Percentiles rank a stretch among this genome's conserved stretches.
These are phyloP conservation scores for Parnassius mnemosyne DNA, from an alignment of 2,888 invertebrate species.

Conservation along the genomic window DNA sequence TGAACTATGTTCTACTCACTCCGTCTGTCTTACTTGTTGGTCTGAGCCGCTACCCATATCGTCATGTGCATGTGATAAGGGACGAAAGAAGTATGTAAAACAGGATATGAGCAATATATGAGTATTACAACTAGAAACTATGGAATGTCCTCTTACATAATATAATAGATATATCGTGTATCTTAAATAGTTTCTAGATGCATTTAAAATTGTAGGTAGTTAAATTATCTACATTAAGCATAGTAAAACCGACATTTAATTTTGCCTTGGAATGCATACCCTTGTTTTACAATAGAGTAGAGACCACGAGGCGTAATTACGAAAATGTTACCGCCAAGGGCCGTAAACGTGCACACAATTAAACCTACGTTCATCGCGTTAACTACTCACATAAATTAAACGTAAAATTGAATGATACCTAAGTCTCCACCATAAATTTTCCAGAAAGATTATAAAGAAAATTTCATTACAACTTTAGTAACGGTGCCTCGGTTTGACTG, in stretches of 20 bases:
- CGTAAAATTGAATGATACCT: conserved; percentile 16
- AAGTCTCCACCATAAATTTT: conserved; percentile 18
- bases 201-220: no score
- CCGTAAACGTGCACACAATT: conserved; percentile 37
- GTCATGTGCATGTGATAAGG: no score
- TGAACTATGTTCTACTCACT: no score
- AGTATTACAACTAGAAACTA: not conserved
- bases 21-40: no score
- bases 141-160: no score
- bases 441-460: conserved; percentile 3
- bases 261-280: conserved; percentile 23
- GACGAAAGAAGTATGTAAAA: no score
- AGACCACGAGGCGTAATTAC: conserved; percentile 36
- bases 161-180: no score
- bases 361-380: conserved; percentile 33
- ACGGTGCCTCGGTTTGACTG: not conserved
- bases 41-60: no score
- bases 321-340: conserved; percentile 36
- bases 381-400: conserved; percentile 27
- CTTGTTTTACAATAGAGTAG: conserved; percentile 26
- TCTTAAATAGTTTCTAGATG: no score
- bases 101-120: no score
- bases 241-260: conserved; percentile 21
- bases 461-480: not conserved
- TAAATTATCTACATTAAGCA: conserved; percentile 12